A percentile compares a stretch with the other conserved stretches of the same genome.
Conservation (phyloP, 2,888 invertebrate species). For the Blastobasis lacticolella region DNA sequence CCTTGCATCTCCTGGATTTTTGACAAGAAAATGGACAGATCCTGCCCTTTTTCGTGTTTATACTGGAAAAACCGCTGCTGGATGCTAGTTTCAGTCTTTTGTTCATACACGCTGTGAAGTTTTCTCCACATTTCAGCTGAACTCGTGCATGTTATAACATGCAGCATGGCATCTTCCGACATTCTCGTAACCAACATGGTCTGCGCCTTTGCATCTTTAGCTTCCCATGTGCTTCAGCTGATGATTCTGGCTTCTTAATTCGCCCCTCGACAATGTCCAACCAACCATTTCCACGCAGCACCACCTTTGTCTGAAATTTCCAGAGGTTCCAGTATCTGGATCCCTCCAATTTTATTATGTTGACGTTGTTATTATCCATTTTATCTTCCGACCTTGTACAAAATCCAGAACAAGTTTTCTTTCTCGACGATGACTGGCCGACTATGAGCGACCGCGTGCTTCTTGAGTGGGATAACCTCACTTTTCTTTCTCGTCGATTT, state of each 20-base stretch:
- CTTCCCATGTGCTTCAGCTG: slow-evolving; percentile 15
- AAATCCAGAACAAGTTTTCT: background rate
- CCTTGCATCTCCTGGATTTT: slow-evolving; percentile 12
- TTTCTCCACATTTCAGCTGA: slow-evolving; percentile 27
- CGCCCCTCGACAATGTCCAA: slow-evolving; percentile 17
- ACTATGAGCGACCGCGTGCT: background rate
- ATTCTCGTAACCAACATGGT: slow-evolving; percentile 21
- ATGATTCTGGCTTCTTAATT: slow-evolving; percentile 12
- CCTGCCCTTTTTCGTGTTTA: slow-evolving; percentile 13
- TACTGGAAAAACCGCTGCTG: slow-evolving; percentile 25
- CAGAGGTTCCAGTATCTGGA: slow-evolving; percentile 12
- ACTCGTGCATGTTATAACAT: slow-evolving; percentile 20
- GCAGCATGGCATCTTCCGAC: slow-evolving; percentile 23
- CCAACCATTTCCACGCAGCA: slow-evolving; percentile 15
- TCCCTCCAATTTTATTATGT: slow-evolving; percentile 20
- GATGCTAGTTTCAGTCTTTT: slow-evolving; percentile 25
- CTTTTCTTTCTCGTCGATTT: background rate
- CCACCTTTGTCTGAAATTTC: slow-evolving; percentile 21
- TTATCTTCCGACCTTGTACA: background rate
- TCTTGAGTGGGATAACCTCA: background rate
- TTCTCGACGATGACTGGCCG: background rate
- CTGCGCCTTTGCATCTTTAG: slow-evolving; percentile 22
- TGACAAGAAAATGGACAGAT: slow-evolving; percentile 15
- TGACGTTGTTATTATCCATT: background rate
- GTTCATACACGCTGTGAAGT: slow-evolving; percentile 27